A percentile compares a stretch with the other conserved stretches of the same genome.
phyloP scores from a whole-genome alignment of 2,888 invertebrate genomes.

The Dynastes grantii region DNA sequence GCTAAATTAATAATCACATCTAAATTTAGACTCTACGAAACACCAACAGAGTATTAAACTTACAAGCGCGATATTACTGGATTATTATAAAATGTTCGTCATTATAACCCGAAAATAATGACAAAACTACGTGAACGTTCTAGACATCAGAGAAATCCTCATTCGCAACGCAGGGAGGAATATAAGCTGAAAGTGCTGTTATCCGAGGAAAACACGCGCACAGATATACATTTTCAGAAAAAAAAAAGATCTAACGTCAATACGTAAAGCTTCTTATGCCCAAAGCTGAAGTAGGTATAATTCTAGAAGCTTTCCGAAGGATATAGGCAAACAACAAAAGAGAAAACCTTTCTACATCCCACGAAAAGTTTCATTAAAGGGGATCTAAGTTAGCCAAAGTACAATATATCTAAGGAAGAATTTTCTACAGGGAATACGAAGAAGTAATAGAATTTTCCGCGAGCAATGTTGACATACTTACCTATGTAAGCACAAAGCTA shows the following conservation, averaged over 20 bases:
- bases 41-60: not conserved
- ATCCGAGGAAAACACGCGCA: not conserved
- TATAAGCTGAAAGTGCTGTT: not conserved
- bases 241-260: not conserved
- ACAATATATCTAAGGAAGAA: not conserved
- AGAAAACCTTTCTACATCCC: too few species aligned
- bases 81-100: too few species aligned
- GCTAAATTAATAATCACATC: conserved; percentile 5
- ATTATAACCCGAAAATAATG: too few species aligned
- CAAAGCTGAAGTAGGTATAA: not conserved
- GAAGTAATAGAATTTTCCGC: too few species aligned
- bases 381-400: not conserved
- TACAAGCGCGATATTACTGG: too few species aligned
- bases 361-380: not conserved
- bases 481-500: too few species aligned
- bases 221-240: too few species aligned
- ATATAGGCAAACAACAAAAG: not conserved
- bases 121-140: too few species aligned
- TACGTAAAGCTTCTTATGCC: not conserved
- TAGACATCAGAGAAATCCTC: too few species aligned
- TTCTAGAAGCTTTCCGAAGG: not conserved
- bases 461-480: too few species aligned
- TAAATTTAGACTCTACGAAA: conserved; percentile 19
- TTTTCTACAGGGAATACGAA: not conserved
- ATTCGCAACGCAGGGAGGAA: too few species aligned